A percentile compares a stretch with the other conserved stretches of the same genome.
Conservation (phyloP, 2,888 invertebrate genomes). For the Xylocampa areola region DNA sequence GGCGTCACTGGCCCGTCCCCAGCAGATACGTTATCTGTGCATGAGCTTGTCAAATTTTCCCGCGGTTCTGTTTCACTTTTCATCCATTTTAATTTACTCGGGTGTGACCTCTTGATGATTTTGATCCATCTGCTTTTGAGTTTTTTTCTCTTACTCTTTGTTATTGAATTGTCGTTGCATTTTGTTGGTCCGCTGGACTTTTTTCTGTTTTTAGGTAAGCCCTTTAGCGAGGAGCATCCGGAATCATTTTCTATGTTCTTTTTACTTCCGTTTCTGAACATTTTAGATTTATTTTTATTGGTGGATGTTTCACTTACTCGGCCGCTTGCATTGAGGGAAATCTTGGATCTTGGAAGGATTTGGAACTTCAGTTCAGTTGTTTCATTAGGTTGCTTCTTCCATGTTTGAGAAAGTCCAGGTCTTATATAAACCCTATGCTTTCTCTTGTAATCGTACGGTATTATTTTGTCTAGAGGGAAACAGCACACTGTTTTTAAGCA, state of each 20-base stretch:
- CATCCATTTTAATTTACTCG: slow-evolving; percentile 3
- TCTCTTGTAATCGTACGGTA: slow-evolving; percentile 12
- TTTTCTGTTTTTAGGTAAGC: background rate
- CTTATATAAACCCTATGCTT: background rate
- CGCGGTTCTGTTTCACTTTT: slow-evolving; percentile 23
- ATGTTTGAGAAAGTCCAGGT: slow-evolving; percentile 6
- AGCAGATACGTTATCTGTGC: slow-evolving; percentile 33
- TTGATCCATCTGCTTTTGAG: slow-evolving; percentile 18
- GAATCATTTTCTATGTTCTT: slow-evolving; percentile 5
- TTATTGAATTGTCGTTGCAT: background rate
- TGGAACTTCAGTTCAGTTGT: slow-evolving; percentile 15
- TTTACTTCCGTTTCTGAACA: slow-evolving; percentile 12
- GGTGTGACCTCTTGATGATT: slow-evolving; percentile 5
- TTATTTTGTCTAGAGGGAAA: slow-evolving; percentile 45
- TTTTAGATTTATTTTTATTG: background rate
- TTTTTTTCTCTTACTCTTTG: background rate
- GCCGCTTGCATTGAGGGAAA: background rate
- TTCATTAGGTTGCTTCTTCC: background rate
- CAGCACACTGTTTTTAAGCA: slow-evolving; percentile 44
- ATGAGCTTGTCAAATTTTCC: slow-evolving; percentile 5
- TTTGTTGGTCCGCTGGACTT: background rate
- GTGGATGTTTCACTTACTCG: background rate
- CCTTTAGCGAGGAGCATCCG: background rate
- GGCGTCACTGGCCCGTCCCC: slow-evolving; percentile 33
- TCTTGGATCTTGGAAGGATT: slow-evolving; percentile 26